Evolutionary conservation across 2,113 vertebrate genomes (phyloP).

Genomic region (Excalfactoria chinensis): DNA sequence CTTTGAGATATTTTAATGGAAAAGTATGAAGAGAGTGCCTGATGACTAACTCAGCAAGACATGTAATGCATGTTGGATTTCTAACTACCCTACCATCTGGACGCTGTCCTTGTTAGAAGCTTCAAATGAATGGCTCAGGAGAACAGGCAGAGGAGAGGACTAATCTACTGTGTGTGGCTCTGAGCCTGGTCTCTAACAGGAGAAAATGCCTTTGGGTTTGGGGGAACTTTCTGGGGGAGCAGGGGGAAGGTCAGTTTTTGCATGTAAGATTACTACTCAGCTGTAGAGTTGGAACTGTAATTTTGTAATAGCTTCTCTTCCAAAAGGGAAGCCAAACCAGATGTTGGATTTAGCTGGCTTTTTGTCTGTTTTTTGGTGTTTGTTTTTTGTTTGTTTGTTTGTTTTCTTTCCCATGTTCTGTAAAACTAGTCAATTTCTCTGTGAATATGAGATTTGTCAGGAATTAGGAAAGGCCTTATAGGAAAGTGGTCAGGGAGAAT

Average conservation of each 20-base stretch:
- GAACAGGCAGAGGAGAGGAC: neutral
- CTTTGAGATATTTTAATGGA: neutral
- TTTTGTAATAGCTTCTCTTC: neutral
- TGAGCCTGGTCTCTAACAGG: neutral
- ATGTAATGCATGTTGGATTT: neutral
- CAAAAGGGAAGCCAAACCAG: neutral
- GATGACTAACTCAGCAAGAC: neutral
- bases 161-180: neutral
- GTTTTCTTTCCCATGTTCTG: neutral
- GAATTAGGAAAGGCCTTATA: neutral
- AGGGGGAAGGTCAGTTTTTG: neutral
- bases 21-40: neutral
- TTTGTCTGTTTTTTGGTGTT: too few species aligned
- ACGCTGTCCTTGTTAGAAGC: neutral
- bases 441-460: neutral
- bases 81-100: neutral
- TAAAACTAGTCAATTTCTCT: neutral
- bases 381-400: neutral
- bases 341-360: neutral
- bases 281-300: neutral
- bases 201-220: neutral
- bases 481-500: neutral
- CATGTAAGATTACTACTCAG: neutral
- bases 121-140: neutral
- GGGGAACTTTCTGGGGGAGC: neutral